Percentiles rank a stretch among this genome's conserved stretches.
These are phyloP conservation scores for Tenthredo mesomela DNA, from an alignment of 2,888 invertebrate species.

Conservation along the genomic window DNA sequence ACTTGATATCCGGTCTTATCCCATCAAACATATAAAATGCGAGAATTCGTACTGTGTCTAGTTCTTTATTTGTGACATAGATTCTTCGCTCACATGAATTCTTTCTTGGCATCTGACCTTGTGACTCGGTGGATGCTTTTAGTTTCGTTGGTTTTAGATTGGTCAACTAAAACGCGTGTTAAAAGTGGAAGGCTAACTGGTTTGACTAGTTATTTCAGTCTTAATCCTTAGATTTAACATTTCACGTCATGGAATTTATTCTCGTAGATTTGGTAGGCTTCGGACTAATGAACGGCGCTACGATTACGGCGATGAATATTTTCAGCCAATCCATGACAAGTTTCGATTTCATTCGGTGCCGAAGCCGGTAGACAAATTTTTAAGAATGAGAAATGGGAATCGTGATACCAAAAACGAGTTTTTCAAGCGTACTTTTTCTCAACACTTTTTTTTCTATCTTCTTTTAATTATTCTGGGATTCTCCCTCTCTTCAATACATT, in stretches of 20 bases:
- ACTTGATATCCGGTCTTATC: neutral
- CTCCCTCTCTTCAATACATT: neutral
- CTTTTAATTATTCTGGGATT: neutral
- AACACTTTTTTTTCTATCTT: neutral
- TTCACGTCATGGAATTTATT: neutral
- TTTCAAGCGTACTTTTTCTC: neutral
- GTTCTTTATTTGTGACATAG: neutral
- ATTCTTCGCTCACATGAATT: neutral
- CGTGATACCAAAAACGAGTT: neutral
- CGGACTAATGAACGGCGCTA: neutral
- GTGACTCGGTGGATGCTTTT: neutral
- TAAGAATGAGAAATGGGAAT: neutral
- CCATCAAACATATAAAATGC: neutral
- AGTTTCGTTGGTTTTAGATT: neutral
- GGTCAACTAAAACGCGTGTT: neutral
- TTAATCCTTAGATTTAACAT: neutral
- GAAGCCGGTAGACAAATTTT: neutral
- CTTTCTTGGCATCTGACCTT: neutral
- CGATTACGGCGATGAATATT: neutral
- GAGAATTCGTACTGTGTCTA: neutral
- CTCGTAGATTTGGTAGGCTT: neutral
- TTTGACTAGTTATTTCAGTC: neutral
- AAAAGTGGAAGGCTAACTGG: neutral
- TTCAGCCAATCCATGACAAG: neutral
- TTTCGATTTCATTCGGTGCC: conserved; percentile 11